Percentiles rank a stretch among this genome's conserved stretches.
phyloP scores from a whole-genome alignment of 2,797 vertebrate genomes.

The Melopsittacus undulatus region DNA sequence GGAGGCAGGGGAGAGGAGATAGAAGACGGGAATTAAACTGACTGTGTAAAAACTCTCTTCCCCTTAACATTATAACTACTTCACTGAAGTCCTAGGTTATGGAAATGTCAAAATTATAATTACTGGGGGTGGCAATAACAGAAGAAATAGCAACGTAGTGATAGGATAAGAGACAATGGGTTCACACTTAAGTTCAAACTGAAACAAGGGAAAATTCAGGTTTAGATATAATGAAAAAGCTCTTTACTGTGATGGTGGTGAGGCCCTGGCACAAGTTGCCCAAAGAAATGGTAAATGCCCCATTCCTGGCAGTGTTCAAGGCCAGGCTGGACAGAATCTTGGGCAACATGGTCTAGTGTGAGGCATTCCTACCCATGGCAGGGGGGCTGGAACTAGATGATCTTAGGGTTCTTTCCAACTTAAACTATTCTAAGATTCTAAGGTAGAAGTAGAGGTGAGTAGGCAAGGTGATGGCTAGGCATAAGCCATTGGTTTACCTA shows the following conservation, averaged over 20 bases:
- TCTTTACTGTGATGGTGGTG: not conserved
- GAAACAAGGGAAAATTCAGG: not conserved
- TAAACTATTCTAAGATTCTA: not conserved
- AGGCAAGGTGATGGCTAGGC: not conserved
- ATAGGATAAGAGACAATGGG: not conserved
- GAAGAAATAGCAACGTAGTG: not conserved
- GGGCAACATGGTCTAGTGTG: not conserved
- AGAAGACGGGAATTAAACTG: not conserved
- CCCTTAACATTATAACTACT: not conserved
- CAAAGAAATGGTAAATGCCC: not conserved
- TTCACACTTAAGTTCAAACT: not conserved
- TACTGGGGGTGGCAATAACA: not conserved
- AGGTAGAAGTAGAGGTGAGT: not conserved
- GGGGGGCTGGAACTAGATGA: not conserved
- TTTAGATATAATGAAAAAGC: not conserved
- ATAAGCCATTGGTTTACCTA: not conserved
- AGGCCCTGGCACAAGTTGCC: not conserved
- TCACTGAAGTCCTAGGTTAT: not conserved
- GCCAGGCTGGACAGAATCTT: not conserved
- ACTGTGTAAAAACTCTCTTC: not conserved
- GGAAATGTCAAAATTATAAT: not conserved
- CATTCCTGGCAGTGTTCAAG: not conserved
- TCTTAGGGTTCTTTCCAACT: not conserved
- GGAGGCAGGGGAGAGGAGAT: not conserved
- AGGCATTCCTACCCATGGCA: not conserved